Conservation (phyloP, 2,113 vertebrate genomes). For the Dipodomys merriami region DNA sequence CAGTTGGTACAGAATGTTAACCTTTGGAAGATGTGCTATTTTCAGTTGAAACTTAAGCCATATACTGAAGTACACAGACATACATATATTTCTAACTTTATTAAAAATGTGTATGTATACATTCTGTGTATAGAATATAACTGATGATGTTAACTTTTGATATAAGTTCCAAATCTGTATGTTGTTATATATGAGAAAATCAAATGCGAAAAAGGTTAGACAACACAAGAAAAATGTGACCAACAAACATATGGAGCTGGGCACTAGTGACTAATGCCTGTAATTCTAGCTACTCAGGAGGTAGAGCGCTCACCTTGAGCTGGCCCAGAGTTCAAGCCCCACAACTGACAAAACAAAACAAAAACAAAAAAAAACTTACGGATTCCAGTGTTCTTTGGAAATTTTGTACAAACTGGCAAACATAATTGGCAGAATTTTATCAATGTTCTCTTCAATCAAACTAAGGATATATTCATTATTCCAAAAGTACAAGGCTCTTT, state of each 20-base stretch:
- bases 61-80: background rate
- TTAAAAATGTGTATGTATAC: background rate
- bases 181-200: slow-evolving; percentile 37
- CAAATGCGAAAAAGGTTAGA: slow-evolving; percentile 2
- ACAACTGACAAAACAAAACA: no score
- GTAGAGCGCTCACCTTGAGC: no score
- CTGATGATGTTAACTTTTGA: background rate
- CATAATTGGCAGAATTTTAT: slow-evolving; percentile 97
- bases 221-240: background rate
- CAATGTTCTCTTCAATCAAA: slow-evolving; percentile 98
- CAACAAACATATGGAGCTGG: background rate
- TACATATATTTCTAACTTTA: background rate
- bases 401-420: slow-evolving; percentile 98
- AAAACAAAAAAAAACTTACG: slow-evolving; percentile 87
- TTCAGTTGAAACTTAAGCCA: background rate
- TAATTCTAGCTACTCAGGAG: no score
- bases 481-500: slow-evolving; percentile 98
- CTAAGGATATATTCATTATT: slow-evolving; percentile 99
- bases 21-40: background rate
- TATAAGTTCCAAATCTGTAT: background rate
- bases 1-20: no score
- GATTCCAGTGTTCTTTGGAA: slow-evolving; percentile 99
- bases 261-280: no score
- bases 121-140: background rate
- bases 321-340: no score